Conservation (phyloP, 2,113 vertebrate species). For the Anarrhichthys ocellatus region DNA sequence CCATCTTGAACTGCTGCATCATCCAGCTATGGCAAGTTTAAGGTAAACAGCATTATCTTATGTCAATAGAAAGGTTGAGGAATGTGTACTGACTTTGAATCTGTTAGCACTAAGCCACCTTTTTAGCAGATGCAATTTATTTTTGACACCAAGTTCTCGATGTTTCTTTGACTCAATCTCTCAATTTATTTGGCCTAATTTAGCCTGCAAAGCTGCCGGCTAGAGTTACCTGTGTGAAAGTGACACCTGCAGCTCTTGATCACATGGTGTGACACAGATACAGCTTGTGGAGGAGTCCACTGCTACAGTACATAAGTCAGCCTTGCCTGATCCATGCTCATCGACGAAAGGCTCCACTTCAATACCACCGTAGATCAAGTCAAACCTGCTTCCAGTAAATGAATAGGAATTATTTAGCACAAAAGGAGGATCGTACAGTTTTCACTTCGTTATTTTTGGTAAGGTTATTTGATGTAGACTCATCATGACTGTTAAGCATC, state of each 20-base stretch:
- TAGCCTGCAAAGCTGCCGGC: conserved; percentile 2
- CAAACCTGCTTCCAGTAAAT: background rate
- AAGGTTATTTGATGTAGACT: background rate
- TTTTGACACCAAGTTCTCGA: background rate
- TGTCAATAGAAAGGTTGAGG: background rate
- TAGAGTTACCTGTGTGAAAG: conserved; percentile 73
- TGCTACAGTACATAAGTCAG: background rate
- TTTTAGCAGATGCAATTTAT: background rate
- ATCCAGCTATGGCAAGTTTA: background rate
- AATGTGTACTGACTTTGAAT: background rate
- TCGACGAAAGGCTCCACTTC: background rate
- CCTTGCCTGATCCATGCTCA: background rate
- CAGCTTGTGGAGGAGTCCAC: conserved; percentile 17
- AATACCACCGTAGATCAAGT: background rate
- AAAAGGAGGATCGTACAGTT: background rate
- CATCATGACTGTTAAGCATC: conserved; percentile 71
- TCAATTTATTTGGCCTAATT: conserved; percentile 15
- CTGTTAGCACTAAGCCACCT: background rate
- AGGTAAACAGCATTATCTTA: background rate
- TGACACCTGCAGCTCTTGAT: conserved; percentile 63
- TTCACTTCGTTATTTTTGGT: background rate
- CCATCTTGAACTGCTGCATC: background rate
- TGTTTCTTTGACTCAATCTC: background rate
- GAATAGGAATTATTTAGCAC: background rate
- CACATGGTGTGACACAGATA: conserved; percentile 64